Evolutionary conservation across 2,113 vertebrate species (phyloP).

Genomic region (Andinoacara biseriatus): DNA sequence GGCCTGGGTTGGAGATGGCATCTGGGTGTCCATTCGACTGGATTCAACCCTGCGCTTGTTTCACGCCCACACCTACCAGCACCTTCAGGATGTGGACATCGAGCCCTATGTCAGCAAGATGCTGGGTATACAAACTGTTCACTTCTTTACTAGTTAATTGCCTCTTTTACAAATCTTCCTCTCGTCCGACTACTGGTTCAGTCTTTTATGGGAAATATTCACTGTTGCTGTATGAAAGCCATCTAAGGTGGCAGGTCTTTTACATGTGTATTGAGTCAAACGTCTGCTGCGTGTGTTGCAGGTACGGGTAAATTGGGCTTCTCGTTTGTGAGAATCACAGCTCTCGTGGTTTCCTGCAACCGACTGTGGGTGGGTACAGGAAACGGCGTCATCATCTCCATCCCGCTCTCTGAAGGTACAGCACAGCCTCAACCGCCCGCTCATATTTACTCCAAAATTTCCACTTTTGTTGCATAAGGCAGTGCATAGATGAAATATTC

Average conservation of each 20-base stretch:
- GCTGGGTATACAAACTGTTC: slow-evolving; percentile 83
- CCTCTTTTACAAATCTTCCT: background rate
- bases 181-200: background rate
- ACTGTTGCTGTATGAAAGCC: background rate
- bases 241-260: background rate
- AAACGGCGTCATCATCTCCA: slow-evolving; percentile 98
- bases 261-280: background rate
- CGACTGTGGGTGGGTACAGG: slow-evolving; percentile 98
- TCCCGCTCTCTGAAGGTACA: slow-evolving; percentile 96
- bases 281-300: slow-evolving; percentile 58
- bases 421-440: background rate
- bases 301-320: slow-evolving; percentile 98
- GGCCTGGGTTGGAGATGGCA: slow-evolving; percentile 96
- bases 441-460: background rate
- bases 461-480: background rate
- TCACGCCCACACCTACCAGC: slow-evolving; percentile 96
- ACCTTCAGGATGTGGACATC: slow-evolving; percentile 98
- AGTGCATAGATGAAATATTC: background rate
- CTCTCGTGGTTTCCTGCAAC: slow-evolving; percentile 92
- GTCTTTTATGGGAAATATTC: background rate
- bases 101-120: slow-evolving; percentile 99
- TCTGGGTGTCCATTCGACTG: slow-evolving; percentile 99
- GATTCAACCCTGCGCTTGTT: slow-evolving; percentile 96
- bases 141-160: background rate
- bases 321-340: slow-evolving; percentile 97